Evolutionary conservation across 2,113 vertebrate genomes (phyloP), one percentile per base, ranked within the genome.

Genomic region (Telmatochromis sp.): DNA sequence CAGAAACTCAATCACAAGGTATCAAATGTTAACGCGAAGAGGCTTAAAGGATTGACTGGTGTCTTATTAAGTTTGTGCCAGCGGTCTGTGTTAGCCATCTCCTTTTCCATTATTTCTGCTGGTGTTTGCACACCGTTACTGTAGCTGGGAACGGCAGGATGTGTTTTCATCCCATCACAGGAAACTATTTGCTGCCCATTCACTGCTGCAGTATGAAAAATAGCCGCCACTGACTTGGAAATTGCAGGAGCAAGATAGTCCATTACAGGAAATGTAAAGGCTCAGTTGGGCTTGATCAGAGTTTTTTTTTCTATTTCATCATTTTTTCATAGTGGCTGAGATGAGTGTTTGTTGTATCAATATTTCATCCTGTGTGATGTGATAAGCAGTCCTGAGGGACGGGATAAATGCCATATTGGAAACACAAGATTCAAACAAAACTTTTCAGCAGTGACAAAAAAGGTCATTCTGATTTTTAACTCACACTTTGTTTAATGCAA

Each of bases 11-110:
- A 31, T 89, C 81, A 80, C 49, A 75, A 84, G 75, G n/a, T 68
- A 75, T 89, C 73, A 85, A 87, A 92, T 37, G 5, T 80, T 81
- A 86, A 58, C 85, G 80, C 54, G 10, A 90, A 85, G 21, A 23
- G 15, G 33, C 84, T 89, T 81, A 58, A 81, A 91, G 82, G 63
- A 87, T 35, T 28, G 84, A 83, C 68, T 75, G 83, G 58, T 70
- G 54, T 60, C 73, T 86, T 85, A 82, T 88, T 89, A 80, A 33
- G 84, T 80, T 84, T 86, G 49, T 85, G 55, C 63, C 83, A 21
- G 55, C 21, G 4, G 13, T 82, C 63, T 31, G 5, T 78, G 70
- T 49, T 78, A 26, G 37, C 17, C 79, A 9, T 78, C 80, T 75
- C 47, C 6, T 80, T 81, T 60, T 58, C 9, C 14, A 53, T 85